Evolutionary conservation across 2,797 vertebrate genomes (phyloP).

Genomic region (Craterocephalus amniculus): DNA sequence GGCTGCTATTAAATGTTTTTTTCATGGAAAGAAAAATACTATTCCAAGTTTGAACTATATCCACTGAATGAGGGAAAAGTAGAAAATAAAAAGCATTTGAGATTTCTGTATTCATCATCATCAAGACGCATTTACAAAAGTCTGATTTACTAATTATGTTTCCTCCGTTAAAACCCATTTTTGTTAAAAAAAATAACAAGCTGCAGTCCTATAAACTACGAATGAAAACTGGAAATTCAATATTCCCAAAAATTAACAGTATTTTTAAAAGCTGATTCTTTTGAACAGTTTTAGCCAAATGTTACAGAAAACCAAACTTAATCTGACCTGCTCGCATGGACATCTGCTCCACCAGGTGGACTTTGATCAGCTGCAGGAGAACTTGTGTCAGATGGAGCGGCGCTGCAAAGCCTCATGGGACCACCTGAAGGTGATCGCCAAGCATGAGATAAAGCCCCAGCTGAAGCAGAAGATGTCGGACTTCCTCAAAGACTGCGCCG

Average conservation of each 20-base stretch:
- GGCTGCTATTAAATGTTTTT: no score
- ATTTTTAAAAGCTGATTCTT: no score
- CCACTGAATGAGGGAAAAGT: no score
- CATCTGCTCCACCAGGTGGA: conserved; percentile 84
- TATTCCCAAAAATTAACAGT: not conserved
- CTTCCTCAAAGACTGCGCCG: conserved; percentile 93
- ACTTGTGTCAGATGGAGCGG: conserved; percentile 91
- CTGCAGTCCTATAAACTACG: not conserved
- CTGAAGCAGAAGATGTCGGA: conserved; percentile 96
- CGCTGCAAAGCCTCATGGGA: conserved; percentile 97
- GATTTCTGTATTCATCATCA: no score
- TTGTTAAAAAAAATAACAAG: not conserved
- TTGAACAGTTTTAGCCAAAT: no score
- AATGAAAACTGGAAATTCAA: not conserved
- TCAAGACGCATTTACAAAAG: no score
- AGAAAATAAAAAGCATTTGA: no score
- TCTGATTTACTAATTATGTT: no score
- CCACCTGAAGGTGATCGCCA: conserved; percentile 94
- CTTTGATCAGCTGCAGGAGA: conserved; percentile 95
- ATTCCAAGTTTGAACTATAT: no score
- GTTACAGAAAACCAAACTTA: no score
- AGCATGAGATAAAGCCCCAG: conserved; percentile 93
- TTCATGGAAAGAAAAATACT: no score
- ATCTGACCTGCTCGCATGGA: not conserved
- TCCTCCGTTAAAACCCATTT: no score